These are phyloP conservation scores for Ornithorhynchus anatinus DNA, from an alignment of 2,113 vertebrate genomes.

Conservation along the genomic window DNA sequence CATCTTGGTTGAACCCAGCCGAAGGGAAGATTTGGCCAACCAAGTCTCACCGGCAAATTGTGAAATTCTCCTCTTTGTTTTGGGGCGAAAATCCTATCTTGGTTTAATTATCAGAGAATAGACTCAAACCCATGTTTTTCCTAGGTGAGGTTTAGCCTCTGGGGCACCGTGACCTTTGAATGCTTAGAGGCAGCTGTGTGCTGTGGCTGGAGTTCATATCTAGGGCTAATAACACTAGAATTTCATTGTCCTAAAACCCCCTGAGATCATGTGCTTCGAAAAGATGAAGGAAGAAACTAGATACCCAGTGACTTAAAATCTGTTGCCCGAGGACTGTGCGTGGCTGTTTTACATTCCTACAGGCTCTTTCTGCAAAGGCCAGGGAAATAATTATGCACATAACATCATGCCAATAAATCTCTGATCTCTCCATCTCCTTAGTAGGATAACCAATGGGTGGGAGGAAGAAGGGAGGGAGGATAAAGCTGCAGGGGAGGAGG, in stretches of 20 bases:
- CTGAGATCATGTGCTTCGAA: neutral
- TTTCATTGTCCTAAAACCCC: neutral
- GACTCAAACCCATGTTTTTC: rapidly evolving
- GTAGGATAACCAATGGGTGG: neutral
- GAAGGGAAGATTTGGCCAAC: rapidly evolving
- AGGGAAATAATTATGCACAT: neutral
- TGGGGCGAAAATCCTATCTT: neutral
- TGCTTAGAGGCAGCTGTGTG: neutral
- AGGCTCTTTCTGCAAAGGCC: neutral
- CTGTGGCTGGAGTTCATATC: neutral
- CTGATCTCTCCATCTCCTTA: neutral
- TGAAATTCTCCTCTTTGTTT: too few species aligned
- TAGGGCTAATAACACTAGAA: neutral
- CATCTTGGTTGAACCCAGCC: rapidly evolving
- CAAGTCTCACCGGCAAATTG: neutral
- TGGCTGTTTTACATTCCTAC: neutral
- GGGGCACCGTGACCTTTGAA: rapidly evolving
- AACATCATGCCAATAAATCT: neutral
- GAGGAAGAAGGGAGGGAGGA: neutral
- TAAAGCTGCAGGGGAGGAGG: neutral
- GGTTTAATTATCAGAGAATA: rapidly evolving
- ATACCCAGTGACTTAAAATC: too few species aligned
- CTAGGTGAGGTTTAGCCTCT: neutral
- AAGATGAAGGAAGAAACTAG: neutral
- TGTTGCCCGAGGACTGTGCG: neutral